phyloP scores from a whole-genome alignment of 37 sponge, comb jelly and placozoan genomes.

The Chondrosia reniformis region DNA sequence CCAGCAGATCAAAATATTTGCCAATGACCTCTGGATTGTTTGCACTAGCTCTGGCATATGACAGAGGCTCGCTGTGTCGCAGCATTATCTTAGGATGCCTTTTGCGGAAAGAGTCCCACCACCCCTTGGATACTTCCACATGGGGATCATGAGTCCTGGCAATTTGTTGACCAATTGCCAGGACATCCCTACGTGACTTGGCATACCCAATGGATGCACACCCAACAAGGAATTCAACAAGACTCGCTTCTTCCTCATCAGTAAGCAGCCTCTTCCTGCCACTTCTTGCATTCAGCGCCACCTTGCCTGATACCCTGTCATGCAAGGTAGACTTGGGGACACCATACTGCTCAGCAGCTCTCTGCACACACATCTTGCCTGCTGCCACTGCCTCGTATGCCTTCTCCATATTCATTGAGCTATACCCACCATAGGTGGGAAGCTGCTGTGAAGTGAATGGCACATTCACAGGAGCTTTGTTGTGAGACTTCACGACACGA shows the following conservation, averaged over 20 bases:
- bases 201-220: slow-evolving; percentile 49
- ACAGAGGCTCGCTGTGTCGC: slow-evolving; percentile 18
- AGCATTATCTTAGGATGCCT: slow-evolving; percentile 30
- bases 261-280: slow-evolving; percentile 7
- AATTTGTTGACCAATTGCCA: slow-evolving; percentile 18
- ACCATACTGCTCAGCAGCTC: background rate
- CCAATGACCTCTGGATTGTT: slow-evolving; percentile 5
- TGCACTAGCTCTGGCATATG: slow-evolving; percentile 18
- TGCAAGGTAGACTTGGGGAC: slow-evolving; percentile 27
- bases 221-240: slow-evolving; percentile 15
- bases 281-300: background rate
- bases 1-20: slow-evolving; percentile 38
- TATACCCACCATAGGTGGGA: background rate
- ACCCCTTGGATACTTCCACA: slow-evolving; percentile 27
- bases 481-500: background rate
- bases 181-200: slow-evolving; percentile 25
- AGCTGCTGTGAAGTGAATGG: background rate
- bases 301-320: slow-evolving; percentile 20
- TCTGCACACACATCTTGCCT: background rate
- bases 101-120: slow-evolving; percentile 39
- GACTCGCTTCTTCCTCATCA: slow-evolving; percentile 37
- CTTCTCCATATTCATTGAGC: background rate
- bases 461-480: background rate
- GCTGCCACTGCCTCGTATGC: background rate
- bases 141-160: background rate